A percentile compares a stretch with the other conserved stretches of the same genome.
Evolutionary conservation across 2,888 invertebrate species (phyloP).

Genomic region (Proisotoma minuta): DNA sequence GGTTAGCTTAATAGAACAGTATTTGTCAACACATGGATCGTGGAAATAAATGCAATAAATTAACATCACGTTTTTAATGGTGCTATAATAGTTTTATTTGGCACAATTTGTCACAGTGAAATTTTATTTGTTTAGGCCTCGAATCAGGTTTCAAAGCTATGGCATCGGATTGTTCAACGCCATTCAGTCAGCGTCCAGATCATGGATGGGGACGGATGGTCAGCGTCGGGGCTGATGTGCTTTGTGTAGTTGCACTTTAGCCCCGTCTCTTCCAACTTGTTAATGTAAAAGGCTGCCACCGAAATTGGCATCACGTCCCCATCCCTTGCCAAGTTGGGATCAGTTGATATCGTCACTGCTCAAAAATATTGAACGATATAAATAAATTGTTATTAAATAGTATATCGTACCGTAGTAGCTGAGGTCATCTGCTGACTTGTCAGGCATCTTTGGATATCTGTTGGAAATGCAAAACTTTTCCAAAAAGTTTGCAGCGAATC

Average conservation of each 20-base stretch:
- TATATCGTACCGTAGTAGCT: slow-evolving; percentile 1
- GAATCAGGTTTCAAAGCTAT: too few relatives aligned
- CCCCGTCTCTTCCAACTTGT: neutral
- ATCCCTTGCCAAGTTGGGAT: slow-evolving; percentile 5
- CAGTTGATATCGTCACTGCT: neutral
- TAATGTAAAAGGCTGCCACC: neutral
- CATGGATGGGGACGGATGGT: neutral
- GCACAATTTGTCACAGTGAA: too few relatives aligned
- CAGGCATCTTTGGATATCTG: neutral
- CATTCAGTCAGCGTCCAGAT: slow-evolving; percentile 2
- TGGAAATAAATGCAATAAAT: too few relatives aligned
- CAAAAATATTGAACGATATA: too few relatives aligned
- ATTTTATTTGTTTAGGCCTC: too few relatives aligned
- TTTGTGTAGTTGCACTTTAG: neutral
- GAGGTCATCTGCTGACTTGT: slow-evolving; percentile 2
- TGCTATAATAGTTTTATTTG: too few relatives aligned
- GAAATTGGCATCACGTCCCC: neutral
- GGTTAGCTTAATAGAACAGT: too few relatives aligned
- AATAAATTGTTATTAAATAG: too few relatives aligned
- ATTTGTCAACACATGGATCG: too few relatives aligned
- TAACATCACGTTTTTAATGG: too few relatives aligned
- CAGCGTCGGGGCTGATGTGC: neutral
- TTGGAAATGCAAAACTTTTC: neutral
- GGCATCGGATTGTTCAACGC: too few relatives aligned
- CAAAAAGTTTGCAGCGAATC: neutral